Base-by-base conservation (phyloP, 2,113 vertebrate species). In the Notechis scutatus region DNA sequence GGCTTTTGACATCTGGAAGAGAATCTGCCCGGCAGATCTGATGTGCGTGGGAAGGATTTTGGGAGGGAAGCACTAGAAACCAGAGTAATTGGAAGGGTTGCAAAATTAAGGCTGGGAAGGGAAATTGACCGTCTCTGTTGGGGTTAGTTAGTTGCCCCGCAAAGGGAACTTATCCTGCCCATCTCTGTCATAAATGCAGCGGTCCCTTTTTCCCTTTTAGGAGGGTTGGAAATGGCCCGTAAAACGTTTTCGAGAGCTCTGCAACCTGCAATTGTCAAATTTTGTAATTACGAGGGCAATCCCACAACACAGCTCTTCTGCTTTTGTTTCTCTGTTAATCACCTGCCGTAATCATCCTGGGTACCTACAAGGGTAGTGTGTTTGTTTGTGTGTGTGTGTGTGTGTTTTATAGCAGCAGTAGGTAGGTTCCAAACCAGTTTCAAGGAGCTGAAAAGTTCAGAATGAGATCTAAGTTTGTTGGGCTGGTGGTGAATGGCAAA, bases 211-310 rank as follows among this genome's bases (percentile, higher is more conserved):
- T 59, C 95, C 93, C 59, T 94, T 90, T 93, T 91, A 90, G 20
- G 11, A 96, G 93, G 92, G 88, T 92, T 95, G 93, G 92, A 50
- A 95, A 94, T 95, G 89, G 93, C 94, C 95, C 91, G 94, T 92
- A 94, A 92, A 92, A 55, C 0, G 1, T 39, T 90, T 93, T 54
- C 29, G 95, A 97, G 95, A 95, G 96, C 96, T 95, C 88, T 93
- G 94, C 93, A 95, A 93, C 94, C 91, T 94, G 95, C 92, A 95
- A 88, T 96, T 96, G 96, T 96, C 96, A 95, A 3, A 95, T 93
- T 39, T 94, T 90, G 88, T 94, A 93, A 95, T 96, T 94, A 96
- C 91, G 93, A 93, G 95, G 95, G 94, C 94, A 94, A 90, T 85
- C 91, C 92, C 92, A 55, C 87, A 90, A 56, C 55, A 4, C 4